These are phyloP conservation scores for Caenorhabditis panamensis DNA, from an alignment of 2,888 invertebrate species.

Conservation along the genomic window DNA sequence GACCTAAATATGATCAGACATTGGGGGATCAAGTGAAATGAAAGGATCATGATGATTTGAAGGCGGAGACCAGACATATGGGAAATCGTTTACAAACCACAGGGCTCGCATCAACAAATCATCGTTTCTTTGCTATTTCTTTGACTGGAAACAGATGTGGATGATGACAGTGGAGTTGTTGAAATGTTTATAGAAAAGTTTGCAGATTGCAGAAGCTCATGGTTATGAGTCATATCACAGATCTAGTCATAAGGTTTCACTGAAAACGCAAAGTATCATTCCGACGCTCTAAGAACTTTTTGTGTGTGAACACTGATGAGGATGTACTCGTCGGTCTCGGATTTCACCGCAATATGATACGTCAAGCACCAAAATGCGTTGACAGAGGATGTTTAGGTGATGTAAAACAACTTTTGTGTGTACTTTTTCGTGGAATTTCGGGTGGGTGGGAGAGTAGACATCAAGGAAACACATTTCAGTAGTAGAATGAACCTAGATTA, in stretches of 20 bases:
- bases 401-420: conserved; percentile 27
- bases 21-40: neutral
- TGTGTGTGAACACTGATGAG: conserved; percentile 45
- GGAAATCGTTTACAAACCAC: conserved; percentile 30
- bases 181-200: conserved; percentile 31
- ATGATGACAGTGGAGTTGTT: conserved; percentile 11
- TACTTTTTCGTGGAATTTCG: conserved; percentile 21
- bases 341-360: conserved; percentile 21
- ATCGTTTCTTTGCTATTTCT: neutral
- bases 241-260: no score
- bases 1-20: conserved; percentile 17
- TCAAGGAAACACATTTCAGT: no score
- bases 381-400: conserved; percentile 17
- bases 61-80: conserved; percentile 28
- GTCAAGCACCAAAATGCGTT: neutral
- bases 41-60: neutral
- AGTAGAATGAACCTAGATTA: no score
- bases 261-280: no score
- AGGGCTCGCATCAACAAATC: conserved; percentile 19
- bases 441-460: no score
- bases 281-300: no score
- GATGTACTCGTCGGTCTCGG: conserved; percentile 39
- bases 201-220: no score
- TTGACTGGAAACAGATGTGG: conserved; percentile 39
- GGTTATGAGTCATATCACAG: no score